Conservation (phyloP, 2,797 vertebrate genomes). For the Luscinia megarhynchos region DNA sequence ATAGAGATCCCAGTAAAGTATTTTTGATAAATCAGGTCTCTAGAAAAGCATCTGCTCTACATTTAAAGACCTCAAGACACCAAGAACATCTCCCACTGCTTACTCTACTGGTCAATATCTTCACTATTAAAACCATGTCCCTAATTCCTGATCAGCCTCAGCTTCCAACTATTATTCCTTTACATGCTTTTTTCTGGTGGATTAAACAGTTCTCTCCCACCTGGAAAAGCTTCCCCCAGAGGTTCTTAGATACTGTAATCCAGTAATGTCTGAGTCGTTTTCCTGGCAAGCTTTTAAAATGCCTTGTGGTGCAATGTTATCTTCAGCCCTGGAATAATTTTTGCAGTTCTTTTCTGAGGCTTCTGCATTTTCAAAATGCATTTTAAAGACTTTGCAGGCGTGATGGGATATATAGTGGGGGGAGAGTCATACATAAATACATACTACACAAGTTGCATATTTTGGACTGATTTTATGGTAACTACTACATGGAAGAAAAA, state of each 20-base stretch:
- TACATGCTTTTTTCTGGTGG: not conserved
- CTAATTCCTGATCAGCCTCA: not conserved
- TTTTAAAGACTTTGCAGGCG: constrained; percentile 13
- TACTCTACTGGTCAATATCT: not conserved
- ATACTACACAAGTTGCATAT: not conserved
- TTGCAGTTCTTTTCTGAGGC: not conserved
- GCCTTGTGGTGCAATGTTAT: not conserved
- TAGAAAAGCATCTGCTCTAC: not conserved
- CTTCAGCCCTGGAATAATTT: constrained; percentile 4
- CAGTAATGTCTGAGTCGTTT: not conserved
- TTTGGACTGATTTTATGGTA: not conserved
- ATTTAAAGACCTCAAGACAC: not conserved
- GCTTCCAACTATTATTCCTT: not conserved
- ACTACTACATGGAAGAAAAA: not conserved
- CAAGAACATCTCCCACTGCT: not conserved
- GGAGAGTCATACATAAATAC: not conserved
- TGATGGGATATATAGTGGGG: not conserved
- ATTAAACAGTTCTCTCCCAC: not conserved
- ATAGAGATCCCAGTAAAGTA: not conserved
- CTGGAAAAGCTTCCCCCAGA: not conserved
- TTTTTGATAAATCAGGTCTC: not conserved
- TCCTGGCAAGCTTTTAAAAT: not conserved
- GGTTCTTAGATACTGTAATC: not conserved
- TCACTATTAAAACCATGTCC: not conserved
- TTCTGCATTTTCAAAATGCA: constrained; percentile 22